A percentile compares a stretch with the other conserved stretches of the same genome.
Evolutionary conservation across 2,797 vertebrate species (phyloP).

Genomic region (Clarias pachynema): DNA sequence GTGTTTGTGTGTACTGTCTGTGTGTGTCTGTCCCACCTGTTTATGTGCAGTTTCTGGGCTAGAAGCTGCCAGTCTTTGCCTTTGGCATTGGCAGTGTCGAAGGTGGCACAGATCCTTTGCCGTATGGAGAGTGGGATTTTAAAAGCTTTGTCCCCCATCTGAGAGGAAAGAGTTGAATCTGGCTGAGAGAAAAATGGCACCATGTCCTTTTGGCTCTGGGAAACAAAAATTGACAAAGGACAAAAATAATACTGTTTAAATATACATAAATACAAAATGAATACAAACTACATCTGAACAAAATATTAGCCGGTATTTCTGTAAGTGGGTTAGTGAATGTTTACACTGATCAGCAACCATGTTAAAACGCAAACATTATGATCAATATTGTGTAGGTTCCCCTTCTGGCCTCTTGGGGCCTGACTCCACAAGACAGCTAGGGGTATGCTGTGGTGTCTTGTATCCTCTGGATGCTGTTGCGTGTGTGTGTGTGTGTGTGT

Average conservation of each 20-base stretch:
- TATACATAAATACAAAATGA: background rate
- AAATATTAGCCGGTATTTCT: background rate
- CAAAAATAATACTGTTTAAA: background rate
- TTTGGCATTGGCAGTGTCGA: slow-evolving; percentile 91
- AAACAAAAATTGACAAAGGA: background rate
- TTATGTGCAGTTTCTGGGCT: slow-evolving; percentile 92
- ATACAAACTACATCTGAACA: background rate
- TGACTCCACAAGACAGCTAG: too few species aligned
- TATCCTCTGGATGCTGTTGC: too few species aligned
- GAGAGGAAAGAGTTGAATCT: slow-evolving; percentile 85
- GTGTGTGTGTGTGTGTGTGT: too few species aligned
- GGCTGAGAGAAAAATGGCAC: slow-evolving; percentile 86
- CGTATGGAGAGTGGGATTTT: slow-evolving; percentile 95
- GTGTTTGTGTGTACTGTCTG: background rate
- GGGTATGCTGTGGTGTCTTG: too few species aligned
- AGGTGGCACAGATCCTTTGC: slow-evolving; percentile 94
- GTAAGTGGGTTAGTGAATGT: background rate
- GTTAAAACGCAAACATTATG: too few species aligned
- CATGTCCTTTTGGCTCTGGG: slow-evolving; percentile 85
- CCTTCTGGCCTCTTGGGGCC: too few species aligned
- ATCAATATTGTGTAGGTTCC: too few species aligned
- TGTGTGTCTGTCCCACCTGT: slow-evolving; percentile 75
- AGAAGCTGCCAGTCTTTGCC: slow-evolving; percentile 99
- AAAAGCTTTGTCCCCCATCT: slow-evolving; percentile 92
- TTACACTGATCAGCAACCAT: background rate